Base-by-base conservation (phyloP, 2,113 vertebrate genomes). In the Cyanoliseus patagonus region DNA sequence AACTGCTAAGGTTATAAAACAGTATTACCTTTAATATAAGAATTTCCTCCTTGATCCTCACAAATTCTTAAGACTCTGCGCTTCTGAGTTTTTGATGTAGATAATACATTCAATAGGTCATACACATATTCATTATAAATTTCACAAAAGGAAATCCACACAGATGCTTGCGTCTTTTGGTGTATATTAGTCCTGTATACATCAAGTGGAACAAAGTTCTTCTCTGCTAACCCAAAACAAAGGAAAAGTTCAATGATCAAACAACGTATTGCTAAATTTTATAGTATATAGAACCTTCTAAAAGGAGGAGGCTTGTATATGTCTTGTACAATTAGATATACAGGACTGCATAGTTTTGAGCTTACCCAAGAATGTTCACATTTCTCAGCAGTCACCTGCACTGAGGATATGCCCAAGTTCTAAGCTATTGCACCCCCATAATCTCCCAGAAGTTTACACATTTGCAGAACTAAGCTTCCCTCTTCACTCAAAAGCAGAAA, bases 61-160 rank as follows among this genome's bases (percentile, higher is more conserved):
- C 99, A 99, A 30, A 99, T 98, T 16, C 98, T 97, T 42, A 99
- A 94, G 41, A 98, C 93, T 51, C 97, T 88, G 4, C 99, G 98
- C 55, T 98, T 99, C 85, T 98, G 98, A 51, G 94, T 72, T 95
- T 98, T 99, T 10, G 96, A 95, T 66, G 95, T 55, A 37, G 97
- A 90, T 2, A 97, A 57, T 5, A 96, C 69, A 77, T 97, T 98
- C 41, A 99, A 95, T 14, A 99, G 96, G 66, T 99, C 99, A 17
- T 98, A 99, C 19, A 99, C 98, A 12, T 97, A 98, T 90, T 99
- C 99, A 7, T 99, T 99, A 96, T 99, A 99, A 92, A 99, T 98
- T 94, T 99, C 99, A 97, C 98, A 99, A 93, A 98, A 99, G 1
- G 98, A 98, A 91, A 99, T 97, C 99, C 99, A 99, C 22, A 99